Conservation (phyloP, 2,888 invertebrate species). For the Leptopilina drosophilae region DNA sequence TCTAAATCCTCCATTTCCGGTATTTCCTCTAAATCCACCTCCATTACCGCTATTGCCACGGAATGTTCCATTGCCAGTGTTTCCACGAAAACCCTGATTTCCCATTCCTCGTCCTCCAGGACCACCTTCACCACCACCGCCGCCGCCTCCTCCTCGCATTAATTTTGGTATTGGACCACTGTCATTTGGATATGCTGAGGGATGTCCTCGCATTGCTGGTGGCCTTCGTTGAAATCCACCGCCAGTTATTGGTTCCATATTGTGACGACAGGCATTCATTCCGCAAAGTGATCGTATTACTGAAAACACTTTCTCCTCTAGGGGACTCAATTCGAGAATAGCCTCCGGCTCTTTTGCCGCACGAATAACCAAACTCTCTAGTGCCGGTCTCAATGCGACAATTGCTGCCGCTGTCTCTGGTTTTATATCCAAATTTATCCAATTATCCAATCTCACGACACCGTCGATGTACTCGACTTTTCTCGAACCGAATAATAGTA, state of each 20-base stretch:
- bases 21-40: constrained; percentile 51
- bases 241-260: constrained; percentile 80
- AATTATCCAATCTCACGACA: constrained; percentile 91
- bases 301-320: constrained; percentile 83
- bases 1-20: constrained; percentile 52
- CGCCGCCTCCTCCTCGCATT: constrained; percentile 66
- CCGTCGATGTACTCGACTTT: constrained; percentile 89
- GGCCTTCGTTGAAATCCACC: constrained; percentile 79
- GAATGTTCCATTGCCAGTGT: constrained; percentile 55
- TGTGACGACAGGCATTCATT: constrained; percentile 86
- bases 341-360: constrained; percentile 89
- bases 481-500: constrained; percentile 94
- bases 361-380: constrained; percentile 90
- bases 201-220: constrained; percentile 74
- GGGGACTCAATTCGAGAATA: constrained; percentile 82
- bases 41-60: constrained; percentile 60
- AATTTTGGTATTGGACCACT: constrained; percentile 76
- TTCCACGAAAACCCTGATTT: constrained; percentile 57
- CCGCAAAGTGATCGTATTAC: constrained; percentile 87
- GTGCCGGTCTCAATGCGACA: constrained; percentile 90
- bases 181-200: constrained; percentile 62
- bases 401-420: constrained; percentile 88
- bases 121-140: constrained; percentile 58
- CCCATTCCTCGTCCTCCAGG: constrained; percentile 46
- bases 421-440: constrained; percentile 94